Percentiles rank a stretch among this genome's conserved stretches.
Evolutionary conservation across 30 jellyfish, hydroid and myxozoan species (phyloP).

Genomic region (Sanderia malayensis): DNA sequence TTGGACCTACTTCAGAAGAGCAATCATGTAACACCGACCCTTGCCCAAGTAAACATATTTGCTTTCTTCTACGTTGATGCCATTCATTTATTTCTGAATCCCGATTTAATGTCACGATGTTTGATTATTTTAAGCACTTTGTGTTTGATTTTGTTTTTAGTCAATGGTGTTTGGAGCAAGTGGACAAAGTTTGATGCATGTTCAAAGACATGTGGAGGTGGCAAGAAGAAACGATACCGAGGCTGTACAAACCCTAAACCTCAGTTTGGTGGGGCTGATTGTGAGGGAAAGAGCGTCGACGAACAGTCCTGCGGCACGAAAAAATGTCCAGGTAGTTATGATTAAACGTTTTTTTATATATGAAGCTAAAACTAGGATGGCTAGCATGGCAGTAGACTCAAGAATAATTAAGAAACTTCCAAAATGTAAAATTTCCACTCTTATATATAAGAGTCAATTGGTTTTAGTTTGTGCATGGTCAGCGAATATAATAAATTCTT

Average conservation of each 20-base stretch:
- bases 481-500: no score
- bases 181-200: conserved; percentile 63
- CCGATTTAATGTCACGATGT: not conserved
- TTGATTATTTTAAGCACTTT: not conserved
- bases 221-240: conserved; percentile 58
- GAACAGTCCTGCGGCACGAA: conserved; percentile 39
- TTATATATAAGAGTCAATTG: no score
- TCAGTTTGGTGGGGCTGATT: conserved; percentile 63
- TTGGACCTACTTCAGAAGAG: conserved; percentile 12
- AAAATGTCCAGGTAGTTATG: conserved; percentile 82
- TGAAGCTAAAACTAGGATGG: no score
- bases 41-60: conserved; percentile 51
- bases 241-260: conserved; percentile 81
- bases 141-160: conserved; percentile 56
- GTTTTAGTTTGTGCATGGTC: no score
- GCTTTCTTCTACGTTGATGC: not conserved
- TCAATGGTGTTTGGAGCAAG: conserved; percentile 63
- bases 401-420: conserved; percentile 17
- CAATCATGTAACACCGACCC: conserved; percentile 20
- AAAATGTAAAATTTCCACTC: no score
- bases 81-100: no score
- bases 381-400: no score
- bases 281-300: conserved; percentile 48
- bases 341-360: no score
- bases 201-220: conserved; percentile 65